Base-by-base conservation (phyloP, 2,797 vertebrate genomes). In the Craterocephalus amniculus region DNA sequence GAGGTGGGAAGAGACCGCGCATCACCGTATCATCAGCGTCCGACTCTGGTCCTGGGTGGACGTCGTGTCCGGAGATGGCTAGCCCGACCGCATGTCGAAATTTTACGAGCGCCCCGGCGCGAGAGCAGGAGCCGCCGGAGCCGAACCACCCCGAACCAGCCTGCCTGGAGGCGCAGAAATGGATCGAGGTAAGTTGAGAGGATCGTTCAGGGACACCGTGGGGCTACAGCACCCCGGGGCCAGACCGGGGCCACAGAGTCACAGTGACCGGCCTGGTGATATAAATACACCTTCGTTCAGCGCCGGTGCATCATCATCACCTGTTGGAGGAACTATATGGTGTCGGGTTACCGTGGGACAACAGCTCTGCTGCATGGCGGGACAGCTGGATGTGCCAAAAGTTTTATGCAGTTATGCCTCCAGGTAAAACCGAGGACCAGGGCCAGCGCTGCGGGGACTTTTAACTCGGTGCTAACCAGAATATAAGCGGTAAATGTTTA, bases 81-180 rank as follows among this genome's bases (percentile, higher is more conserved):
- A 95, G 94, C 86, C 93, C 94, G 52, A 88, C 76, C 67, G 89
- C 91, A 27, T 92, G 90, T 83, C 87, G 84, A 79, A 90, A 90
- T 68, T 65, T 27, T 61, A 89, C 94, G 56, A 84, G 87, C 49
- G 86, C 90, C 66, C 87, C 89, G 24, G 85, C 89, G 51, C 90
- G 89, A 81, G 93, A 91, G 58, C 54, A 78, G 51, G 94, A 94
- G 29, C 71, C 88, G 31, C 1, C 2, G 52, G 91, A 92, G 75
- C 68, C 84, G 2, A 93, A 82, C 76, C 93, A 83, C 55, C 88
- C 95, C 0, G 96, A 96, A 56, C 91, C 93, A 48, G 97, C 96
- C 49, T 96, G 96, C 74, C 94, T 84, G 67, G 97, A 98, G 91
- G 97, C 97, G 3, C 97, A 96, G 90, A 95, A 96, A 93, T 98